Percentiles rank a stretch among this genome's conserved stretches.
These are phyloP conservation scores for Zoanthus sansibaricus DNA, from an alignment of 92 coral and sea anemone species.

Conservation along the genomic window DNA sequence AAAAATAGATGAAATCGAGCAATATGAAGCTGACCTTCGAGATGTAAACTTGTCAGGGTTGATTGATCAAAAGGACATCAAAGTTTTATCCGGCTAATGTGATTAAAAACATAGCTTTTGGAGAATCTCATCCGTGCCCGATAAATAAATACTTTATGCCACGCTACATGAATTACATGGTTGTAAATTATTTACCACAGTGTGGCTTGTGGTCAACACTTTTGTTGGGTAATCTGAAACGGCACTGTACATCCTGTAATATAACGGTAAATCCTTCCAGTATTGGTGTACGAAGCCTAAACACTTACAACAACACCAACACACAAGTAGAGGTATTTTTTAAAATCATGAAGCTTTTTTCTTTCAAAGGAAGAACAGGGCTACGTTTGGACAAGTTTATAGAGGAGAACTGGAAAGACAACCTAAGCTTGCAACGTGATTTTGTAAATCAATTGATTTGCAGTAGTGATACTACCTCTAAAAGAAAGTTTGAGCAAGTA, in stretches of 20 bases:
- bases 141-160: constrained; percentile 46
- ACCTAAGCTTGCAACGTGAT: constrained; percentile 5
- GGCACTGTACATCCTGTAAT: background rate
- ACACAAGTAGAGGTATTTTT: constrained; percentile 38
- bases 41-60: background rate
- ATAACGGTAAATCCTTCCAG: background rate
- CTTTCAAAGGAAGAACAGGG: constrained; percentile 5
- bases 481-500: background rate
- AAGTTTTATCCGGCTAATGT: background rate
- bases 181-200: constrained; percentile 9
- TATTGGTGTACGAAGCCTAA: background rate
- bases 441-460: background rate
- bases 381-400: constrained; percentile 36
- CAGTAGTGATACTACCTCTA: background rate
- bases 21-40: background rate
- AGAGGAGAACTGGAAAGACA: constrained; percentile 43
- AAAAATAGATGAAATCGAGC: background rate
- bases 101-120: background rate
- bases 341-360: constrained; percentile 20
- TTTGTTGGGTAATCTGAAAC: constrained; percentile 32
- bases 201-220: background rate
- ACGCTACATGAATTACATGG: constrained; percentile 23
- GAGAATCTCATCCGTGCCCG: background rate
- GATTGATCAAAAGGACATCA: background rate
- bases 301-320: constrained; percentile 13